Evolutionary conservation across 2,113 vertebrate species (phyloP), one percentile per base, ranked within the genome.

Genomic region (Tretioscincus oriximinensis): DNA sequence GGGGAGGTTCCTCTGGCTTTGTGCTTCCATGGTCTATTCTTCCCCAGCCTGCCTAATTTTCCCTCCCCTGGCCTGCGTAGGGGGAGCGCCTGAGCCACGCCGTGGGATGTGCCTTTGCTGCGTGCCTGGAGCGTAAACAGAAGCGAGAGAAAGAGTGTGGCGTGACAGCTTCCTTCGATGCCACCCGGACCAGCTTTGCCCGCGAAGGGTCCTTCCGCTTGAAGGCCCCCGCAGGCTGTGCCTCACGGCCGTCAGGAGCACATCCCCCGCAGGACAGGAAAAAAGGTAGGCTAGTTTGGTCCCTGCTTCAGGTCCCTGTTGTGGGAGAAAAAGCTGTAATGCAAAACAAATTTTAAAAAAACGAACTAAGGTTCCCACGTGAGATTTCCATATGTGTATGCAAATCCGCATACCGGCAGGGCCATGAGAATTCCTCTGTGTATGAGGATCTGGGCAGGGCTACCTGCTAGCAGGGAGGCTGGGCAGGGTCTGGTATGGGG

Each of bases 181-280:
- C 97, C 89, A 97, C 94, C 78, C 96, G 97, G 85, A 98, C 97
- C 67, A 97, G 97, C 2, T 98, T 98, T 2, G 95, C 97, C 10
- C 96, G 97, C 0, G 97, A 98, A 85, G 97, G 97, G n/a, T 98
- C 97, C 70, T 98, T 98, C 94, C 95, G 97, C 2, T 95, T 95
- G 0, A 93, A 95, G 2, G 89, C 88, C 0, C 91, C 92, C 76
- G 88, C 90, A 45, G 94, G 95, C 81, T 94, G 94, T 18, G 86
- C 90, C 64, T 94, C 96, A 58, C 91, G 93, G 0, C 95, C 97
- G 5, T 95, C 96, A 1, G 79, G 89, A 0, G 93, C 93, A 84
- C 95, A 96, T 1, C 95, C 94, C 81, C 88, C 93, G 9, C 90
- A 93, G 11, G 96, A 98, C 18, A 97, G 96, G 80, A 97, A 96